Evolutionary conservation across 2,113 vertebrate species (phyloP).

Genomic region (Tringa solitaria): DNA sequence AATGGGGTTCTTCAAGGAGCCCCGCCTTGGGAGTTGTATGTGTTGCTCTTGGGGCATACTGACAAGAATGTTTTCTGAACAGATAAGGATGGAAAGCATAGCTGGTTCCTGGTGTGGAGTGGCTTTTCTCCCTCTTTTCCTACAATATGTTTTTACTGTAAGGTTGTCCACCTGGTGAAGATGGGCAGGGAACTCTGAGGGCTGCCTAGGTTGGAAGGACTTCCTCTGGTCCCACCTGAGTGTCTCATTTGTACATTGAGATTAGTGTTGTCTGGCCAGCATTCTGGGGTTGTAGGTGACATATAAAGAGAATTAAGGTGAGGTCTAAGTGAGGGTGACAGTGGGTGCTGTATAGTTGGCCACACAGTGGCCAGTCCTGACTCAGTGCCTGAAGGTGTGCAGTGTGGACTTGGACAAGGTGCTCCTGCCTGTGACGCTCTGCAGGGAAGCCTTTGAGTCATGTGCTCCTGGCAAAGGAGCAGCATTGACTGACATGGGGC

Average conservation of each 20-base stretch:
- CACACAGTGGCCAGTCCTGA: background rate
- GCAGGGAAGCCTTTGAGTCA: background rate
- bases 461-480: background rate
- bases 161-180: background rate
- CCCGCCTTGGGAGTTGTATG: background rate
- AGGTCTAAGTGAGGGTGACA: background rate
- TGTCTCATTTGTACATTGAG: background rate
- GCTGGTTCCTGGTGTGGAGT: background rate
- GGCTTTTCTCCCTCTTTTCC: background rate
- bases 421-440: background rate
- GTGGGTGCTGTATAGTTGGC: background rate
- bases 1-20: background rate
- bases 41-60: background rate
- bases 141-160: background rate
- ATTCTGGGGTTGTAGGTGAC: background rate
- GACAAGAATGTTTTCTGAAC: background rate
- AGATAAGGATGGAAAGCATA: background rate
- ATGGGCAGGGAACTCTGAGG: background rate
- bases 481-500: fast-evolving
- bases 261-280: background rate
- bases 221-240: background rate
- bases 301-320: background rate
- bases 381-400: background rate
- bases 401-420: background rate
- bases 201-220: background rate